Evolutionary conservation across 2,888 invertebrate genomes (phyloP).

Genomic region (Morinoia aosen): DNA sequence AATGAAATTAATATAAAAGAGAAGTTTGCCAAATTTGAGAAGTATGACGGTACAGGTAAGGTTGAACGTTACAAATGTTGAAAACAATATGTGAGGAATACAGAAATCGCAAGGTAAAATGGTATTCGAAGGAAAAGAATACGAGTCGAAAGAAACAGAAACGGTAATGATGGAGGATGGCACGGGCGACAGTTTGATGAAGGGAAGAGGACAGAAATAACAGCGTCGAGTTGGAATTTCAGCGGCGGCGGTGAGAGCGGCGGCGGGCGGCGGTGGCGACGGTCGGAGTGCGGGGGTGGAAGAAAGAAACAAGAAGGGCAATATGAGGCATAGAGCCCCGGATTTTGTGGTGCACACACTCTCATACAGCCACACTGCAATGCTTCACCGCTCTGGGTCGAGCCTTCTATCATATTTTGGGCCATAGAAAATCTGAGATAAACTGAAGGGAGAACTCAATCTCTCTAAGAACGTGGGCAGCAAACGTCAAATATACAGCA

Average conservation of each 20-base stretch:
- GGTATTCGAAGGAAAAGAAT: neutral
- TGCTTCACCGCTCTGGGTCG: neutral
- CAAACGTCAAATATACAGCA: neutral
- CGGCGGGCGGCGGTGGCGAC: no score
- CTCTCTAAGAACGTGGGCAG: neutral
- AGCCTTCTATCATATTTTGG: neutral
- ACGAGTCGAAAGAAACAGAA: neutral
- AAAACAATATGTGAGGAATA: no score
- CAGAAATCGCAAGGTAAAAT: no score
- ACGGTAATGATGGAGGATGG: neutral
- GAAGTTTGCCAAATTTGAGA: no score
- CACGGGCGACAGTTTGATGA: neutral
- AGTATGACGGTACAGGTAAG: no score
- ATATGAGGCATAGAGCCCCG: conserved; percentile 50
- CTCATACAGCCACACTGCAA: neutral
- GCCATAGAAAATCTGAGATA: neutral
- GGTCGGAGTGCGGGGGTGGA: conserved; percentile 43
- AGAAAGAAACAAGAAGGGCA: conserved; percentile 46
- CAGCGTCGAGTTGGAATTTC: no score
- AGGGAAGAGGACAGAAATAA: neutral
- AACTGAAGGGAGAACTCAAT: neutral
- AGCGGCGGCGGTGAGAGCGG: no score
- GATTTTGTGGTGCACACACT: neutral
- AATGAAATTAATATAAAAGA: no score
- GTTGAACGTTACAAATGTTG: no score